Base-by-base conservation (phyloP, 2,797 vertebrate species). In the Lepus townsendii region DNA sequence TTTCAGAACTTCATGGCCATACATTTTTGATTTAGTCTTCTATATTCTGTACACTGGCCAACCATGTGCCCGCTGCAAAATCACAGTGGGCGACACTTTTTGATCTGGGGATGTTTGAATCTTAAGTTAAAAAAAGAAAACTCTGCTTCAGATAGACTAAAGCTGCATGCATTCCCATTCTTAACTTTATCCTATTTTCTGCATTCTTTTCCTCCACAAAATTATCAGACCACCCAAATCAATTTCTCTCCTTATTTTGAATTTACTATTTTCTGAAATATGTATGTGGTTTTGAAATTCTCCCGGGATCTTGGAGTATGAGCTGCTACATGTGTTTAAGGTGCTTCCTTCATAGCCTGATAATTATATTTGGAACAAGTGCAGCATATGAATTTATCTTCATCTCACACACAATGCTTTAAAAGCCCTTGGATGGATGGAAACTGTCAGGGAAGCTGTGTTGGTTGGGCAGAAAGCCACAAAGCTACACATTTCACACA, bases 401-500 rank as follows among this genome's bases (percentile, higher is more conserved):
- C 14, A 30, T 27, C 63, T 93, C 88, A 94, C 27, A 60, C 68
- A 22, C 60, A 84, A 35, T 26, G 20, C 52, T 83, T 77, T 93
- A 0, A 2, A 80, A 92, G 14, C 50, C 27, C 83, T 52, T 26
- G 47, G 93, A 97, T 47, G 82, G 27, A n/a, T 50, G 0, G 2
- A 14, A 79, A 79, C 47, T 85, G 0, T 32, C 91, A 38, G 19
- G 12, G 89, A 97, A 88, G 96, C 47, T n/a, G 42, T 62, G 83
- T 80, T 79, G 32, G 30, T 89, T 54, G 47, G 94, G 95, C 60
- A 66, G 79, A 92, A 92, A 32, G 62, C 83, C 85, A 76, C 66
- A 77, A 35, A 54, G 30, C 91, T 93, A 42, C 80, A 71, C 6
- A n/a, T 65, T 96, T 83, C 76, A 79, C 73, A 93, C 92, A 93